Evolutionary conservation across 1,140 invertebrate genomes (phyloP).

Genomic region (Hyphantria cunea): DNA sequence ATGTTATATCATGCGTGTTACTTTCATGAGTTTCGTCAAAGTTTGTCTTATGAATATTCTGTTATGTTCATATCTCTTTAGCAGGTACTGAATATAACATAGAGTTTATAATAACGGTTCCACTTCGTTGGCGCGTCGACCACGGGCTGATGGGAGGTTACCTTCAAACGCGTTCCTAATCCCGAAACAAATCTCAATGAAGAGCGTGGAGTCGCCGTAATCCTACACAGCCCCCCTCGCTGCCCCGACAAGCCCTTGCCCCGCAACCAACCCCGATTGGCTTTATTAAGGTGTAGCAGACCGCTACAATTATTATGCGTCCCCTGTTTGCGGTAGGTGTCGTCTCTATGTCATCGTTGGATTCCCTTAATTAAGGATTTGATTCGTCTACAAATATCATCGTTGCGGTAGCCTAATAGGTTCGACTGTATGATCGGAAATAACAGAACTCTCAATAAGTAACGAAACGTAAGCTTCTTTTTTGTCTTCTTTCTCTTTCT

Average conservation of each 20-base stretch:
- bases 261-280: slow-evolving; percentile 60
- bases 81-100: slow-evolving; percentile 24
- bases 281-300: slow-evolving; percentile 81
- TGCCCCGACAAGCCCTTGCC: slow-evolving; percentile 26
- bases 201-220: slow-evolving; percentile 70
- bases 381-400: slow-evolving; percentile 60
- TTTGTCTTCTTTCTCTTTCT: too few species aligned
- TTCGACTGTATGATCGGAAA: slow-evolving; percentile 6
- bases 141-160: slow-evolving; percentile 45
- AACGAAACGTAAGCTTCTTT: too few species aligned
- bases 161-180: slow-evolving; percentile 71
- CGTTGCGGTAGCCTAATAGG: slow-evolving; percentile 35
- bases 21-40: slow-evolving; percentile 56
- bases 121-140: slow-evolving; percentile 22
- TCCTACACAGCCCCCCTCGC: slow-evolving; percentile 50
- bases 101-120: slow-evolving; percentile 33
- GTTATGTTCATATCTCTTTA: slow-evolving; percentile 33
- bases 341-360: slow-evolving; percentile 67
- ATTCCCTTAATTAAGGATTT: slow-evolving; percentile 78
- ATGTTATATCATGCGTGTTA: slow-evolving; percentile 59
- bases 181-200: slow-evolving; percentile 81
- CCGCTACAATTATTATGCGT: slow-evolving; percentile 80
- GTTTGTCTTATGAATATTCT: slow-evolving; percentile 52
- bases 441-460: slow-evolving; percentile 10
- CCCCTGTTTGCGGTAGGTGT: slow-evolving; percentile 77